Conservation (phyloP, 2,888 invertebrate species). For the Thereva unica region DNA sequence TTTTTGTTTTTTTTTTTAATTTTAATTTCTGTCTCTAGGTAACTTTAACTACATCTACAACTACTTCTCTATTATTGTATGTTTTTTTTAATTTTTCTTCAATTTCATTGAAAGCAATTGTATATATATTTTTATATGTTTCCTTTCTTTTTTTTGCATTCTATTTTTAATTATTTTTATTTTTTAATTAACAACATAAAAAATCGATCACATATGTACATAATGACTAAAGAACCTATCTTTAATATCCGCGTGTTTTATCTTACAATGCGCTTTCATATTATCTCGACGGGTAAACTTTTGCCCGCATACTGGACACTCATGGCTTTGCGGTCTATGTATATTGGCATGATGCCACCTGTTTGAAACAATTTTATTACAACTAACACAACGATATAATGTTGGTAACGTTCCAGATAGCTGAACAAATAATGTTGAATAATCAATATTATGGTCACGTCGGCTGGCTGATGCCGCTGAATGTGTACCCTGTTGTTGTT, state of each 20-base stretch:
- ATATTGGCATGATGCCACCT: slow-evolving; percentile 68
- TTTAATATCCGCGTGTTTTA: slow-evolving; percentile 62
- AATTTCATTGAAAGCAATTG: neutral
- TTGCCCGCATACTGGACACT: slow-evolving; percentile 64
- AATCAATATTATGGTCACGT: slow-evolving; percentile 59
- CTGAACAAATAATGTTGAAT: slow-evolving; percentile 58
- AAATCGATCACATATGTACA: slow-evolving; percentile 61
- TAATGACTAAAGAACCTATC: slow-evolving; percentile 60
- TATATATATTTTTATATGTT: neutral
- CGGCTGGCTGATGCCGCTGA: slow-evolving; percentile 54
- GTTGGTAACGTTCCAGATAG: slow-evolving; percentile 58
- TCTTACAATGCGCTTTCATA: slow-evolving; percentile 67
- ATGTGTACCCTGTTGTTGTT: slow-evolving; percentile 46
- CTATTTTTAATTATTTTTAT: neutral
- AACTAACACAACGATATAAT: slow-evolving; percentile 64
- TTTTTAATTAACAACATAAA: slow-evolving; percentile 46
- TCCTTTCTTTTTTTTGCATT: neutral
- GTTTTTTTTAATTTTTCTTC: neutral
- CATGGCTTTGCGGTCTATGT: slow-evolving; percentile 64
- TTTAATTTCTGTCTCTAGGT: no score
- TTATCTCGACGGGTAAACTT: slow-evolving; percentile 68
- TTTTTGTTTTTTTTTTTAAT: no score
- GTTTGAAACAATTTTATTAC: slow-evolving; percentile 66
- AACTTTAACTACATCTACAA: neutral
- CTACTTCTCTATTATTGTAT: neutral